A percentile compares a stretch with the other conserved stretches of the same genome.
Conservation (phyloP, 2,797 vertebrate genomes). For the Mionectes olivaceus region DNA sequence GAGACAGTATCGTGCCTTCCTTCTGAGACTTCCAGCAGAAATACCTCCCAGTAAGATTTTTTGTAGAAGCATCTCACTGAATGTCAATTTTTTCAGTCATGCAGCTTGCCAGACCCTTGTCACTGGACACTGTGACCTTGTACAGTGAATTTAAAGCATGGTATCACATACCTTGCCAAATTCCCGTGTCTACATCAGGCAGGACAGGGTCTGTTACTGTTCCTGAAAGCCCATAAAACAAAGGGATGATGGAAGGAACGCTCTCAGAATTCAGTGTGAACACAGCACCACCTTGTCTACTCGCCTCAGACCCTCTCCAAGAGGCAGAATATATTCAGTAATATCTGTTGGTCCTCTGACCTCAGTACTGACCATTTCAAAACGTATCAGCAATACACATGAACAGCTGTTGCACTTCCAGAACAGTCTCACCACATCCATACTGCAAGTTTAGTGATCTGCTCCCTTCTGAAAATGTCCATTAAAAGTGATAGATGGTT, state of each 20-base stretch:
- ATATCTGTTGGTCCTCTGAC: not conserved
- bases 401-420: not conserved
- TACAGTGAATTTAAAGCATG: not conserved
- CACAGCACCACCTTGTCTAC: not conserved
- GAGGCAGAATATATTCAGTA: not conserved
- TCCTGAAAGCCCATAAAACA: not conserved
- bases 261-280: not conserved
- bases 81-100: not conserved
- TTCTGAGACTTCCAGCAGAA: not conserved
- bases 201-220: not conserved
- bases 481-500: not conserved
- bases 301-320: not conserved
- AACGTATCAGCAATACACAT: rapidly evolving
- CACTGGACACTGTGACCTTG: not conserved
- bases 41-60: not conserved
- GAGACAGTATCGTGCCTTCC: not conserved
- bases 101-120: not conserved
- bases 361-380: not conserved
- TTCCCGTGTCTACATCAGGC: not conserved
- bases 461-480: not conserved
- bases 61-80: not conserved
- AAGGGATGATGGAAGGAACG: not conserved
- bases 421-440: not conserved
- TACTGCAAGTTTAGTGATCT: not conserved
- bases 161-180: not conserved